phyloP scores from a whole-genome alignment of 2,113 vertebrate genomes.

The Crotophaga sulcirostris region DNA sequence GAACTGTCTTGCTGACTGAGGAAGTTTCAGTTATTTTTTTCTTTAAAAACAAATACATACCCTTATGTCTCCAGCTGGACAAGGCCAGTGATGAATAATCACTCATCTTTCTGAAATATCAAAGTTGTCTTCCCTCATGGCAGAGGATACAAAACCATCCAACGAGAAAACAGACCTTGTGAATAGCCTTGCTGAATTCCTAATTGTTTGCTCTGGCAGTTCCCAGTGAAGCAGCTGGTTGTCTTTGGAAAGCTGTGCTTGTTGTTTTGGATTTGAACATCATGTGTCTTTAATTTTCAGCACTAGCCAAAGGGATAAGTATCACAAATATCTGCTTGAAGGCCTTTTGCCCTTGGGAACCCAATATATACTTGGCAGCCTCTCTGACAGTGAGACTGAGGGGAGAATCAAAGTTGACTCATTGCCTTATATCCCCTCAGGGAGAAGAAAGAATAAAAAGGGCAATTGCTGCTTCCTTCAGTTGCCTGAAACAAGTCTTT shows the following conservation, averaged over 20 bases:
- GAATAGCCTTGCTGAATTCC: slow-evolving; percentile 12
- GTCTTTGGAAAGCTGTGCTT: slow-evolving; percentile 44
- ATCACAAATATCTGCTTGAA: slow-evolving; percentile 53
- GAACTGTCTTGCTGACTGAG: background rate
- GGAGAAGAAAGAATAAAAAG: slow-evolving; percentile 24
- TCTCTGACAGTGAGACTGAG: background rate
- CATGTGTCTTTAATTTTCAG: slow-evolving; percentile 61
- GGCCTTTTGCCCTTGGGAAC: slow-evolving; percentile 50
- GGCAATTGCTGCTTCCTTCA: slow-evolving; percentile 34
- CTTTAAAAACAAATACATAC: background rate
- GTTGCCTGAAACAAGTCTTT: slow-evolving; percentile 16
- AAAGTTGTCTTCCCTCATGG: background rate
- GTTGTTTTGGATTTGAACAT: slow-evolving; percentile 47
- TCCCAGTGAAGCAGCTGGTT: slow-evolving; percentile 34
- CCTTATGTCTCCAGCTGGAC: background rate
- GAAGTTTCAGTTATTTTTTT: background rate
- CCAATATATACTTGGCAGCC: slow-evolving; percentile 39
- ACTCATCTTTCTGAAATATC: background rate
- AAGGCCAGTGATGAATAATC: background rate
- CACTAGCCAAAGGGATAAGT: slow-evolving; percentile 38
- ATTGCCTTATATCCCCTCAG: background rate
- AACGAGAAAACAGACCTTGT: background rate
- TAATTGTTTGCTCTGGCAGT: slow-evolving; percentile 49
- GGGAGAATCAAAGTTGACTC: slow-evolving; percentile 35
- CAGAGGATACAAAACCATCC: background rate